Base-by-base conservation (phyloP, 2,797 vertebrate species). In the Arrhamphus sclerolepis region DNA sequence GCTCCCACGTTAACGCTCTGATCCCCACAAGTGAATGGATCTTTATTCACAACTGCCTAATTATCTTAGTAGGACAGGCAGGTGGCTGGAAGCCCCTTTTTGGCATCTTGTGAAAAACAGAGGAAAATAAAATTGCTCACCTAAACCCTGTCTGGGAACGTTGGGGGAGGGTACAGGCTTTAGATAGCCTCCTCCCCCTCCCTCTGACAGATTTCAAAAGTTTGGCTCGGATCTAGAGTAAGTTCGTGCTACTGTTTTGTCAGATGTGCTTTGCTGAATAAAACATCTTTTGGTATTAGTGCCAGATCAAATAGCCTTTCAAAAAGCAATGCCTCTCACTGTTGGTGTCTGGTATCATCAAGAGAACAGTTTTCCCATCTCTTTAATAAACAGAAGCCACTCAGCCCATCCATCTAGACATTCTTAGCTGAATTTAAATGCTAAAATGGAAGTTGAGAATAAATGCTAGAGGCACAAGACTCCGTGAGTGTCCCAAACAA, bases 61-160 rank as follows among this genome's bases (percentile, higher is more conserved):
- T 85, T 89, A 81, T 89, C 73, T 83, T 81, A 75, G 73, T 77
- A 62, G 75, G 75, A 72, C 54, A 73, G 76, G 82, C 88, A 89
- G 87, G 89, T 88, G 87, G 85, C 80, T 81, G 58, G 59, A 81
- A 85, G 68, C 65, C 70, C 73, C 70, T 10, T 67, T 78, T 84
- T 82, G 81, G 85, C 80, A 87, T 86, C 70, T 82, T 65, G 54
- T 83, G 7, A 43, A 65, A 78, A 66, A 41, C 42, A 29, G 4
- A 1, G 19, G 6, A 17, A 24, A 28, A 47, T 53, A 64, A 56
- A 38, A 59, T 38, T 28, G 39, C 56, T 31, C 57, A 77, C 78
- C 51, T 65, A 68, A 63, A 76, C 14, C 56, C 50, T 31, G 57
- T 43, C 42, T 78, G 77, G 68, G 77, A 80, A 73, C 49, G 62